phyloP scores from a whole-genome alignment of 2,888 invertebrate genomes.

The Scaptomyza tumidula region DNA sequence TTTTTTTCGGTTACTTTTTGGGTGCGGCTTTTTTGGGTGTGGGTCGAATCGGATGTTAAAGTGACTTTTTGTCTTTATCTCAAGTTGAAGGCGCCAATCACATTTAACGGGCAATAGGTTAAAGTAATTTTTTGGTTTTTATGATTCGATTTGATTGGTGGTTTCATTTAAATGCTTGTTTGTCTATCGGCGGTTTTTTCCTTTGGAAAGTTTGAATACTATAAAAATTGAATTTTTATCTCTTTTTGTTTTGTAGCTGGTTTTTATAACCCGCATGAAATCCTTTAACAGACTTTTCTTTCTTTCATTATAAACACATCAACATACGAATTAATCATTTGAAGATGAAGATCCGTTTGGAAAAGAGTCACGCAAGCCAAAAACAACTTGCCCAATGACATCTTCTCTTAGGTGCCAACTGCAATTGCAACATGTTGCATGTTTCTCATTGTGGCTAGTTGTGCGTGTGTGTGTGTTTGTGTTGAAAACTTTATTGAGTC shows the following conservation, averaged over 20 bases:
- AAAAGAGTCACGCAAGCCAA: conserved; percentile 56
- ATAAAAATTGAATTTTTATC: not conserved
- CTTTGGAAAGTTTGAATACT: not conserved
- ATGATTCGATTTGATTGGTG: conserved; percentile 4
- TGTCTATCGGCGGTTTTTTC: not conserved
- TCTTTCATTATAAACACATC: conserved; percentile 58
- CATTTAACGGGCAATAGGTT: conserved; percentile 49
- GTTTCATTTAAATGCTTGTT: not conserved
- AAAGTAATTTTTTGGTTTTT: conserved; percentile 39
- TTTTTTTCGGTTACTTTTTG: conserved; percentile 12
- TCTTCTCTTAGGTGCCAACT: conserved; percentile 22
- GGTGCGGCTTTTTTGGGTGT: conserved; percentile 44
- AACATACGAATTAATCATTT: conserved; percentile 61
- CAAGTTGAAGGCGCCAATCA: conserved; percentile 75
- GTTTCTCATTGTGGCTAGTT: conserved; percentile 35
- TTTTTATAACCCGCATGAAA: not conserved
- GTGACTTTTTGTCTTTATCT: conserved; percentile 21
- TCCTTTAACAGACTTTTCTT: conserved; percentile 30
- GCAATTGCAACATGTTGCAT: conserved; percentile 26
- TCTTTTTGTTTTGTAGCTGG: not conserved
- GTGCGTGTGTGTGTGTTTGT: no score
- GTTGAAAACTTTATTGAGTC: conserved; percentile 68
- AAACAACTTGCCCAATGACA: conserved; percentile 52
- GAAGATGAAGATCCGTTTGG: conserved; percentile 42
- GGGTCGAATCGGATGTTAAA: conserved; percentile 17